phyloP scores from a whole-genome alignment of 2,888 invertebrate genomes.

The Hanleya hanleyi region DNA sequence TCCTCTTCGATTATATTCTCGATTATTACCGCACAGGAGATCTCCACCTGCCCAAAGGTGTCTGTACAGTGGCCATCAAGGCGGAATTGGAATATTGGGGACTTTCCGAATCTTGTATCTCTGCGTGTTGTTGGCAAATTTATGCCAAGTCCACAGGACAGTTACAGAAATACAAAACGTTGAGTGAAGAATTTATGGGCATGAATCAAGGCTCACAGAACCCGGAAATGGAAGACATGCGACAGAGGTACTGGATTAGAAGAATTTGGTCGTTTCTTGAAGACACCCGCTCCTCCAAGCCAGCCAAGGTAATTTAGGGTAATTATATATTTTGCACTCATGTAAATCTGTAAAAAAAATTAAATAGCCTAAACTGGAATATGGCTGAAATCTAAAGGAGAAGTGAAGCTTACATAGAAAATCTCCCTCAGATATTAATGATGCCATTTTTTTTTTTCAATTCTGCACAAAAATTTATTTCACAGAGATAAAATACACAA shows the following conservation, averaged over 20 bases:
- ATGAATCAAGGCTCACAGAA: conserved; percentile 27
- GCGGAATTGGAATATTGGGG: conserved; percentile 53
- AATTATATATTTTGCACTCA: no score
- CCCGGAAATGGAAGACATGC: conserved; percentile 11
- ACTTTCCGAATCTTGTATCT: conserved; percentile 38
- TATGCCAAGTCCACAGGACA: conserved; percentile 44
- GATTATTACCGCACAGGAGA: conserved; percentile 48
- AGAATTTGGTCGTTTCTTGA: conserved; percentile 47
- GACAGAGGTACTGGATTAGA: conserved; percentile 8
- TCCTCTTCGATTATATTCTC: conserved; percentile 45
- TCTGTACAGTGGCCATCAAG: conserved; percentile 41
- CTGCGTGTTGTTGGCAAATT: conserved; percentile 49
- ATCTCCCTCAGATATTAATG: no score
- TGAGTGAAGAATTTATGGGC: conserved; percentile 39
- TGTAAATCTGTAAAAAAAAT: no score
- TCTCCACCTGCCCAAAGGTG: conserved; percentile 49
- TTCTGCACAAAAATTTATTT: no score
- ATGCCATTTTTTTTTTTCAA: no score
- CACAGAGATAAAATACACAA: no score
- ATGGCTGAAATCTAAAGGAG: no score
- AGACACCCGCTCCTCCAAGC: conserved; percentile 41
- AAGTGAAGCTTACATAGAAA: no score
- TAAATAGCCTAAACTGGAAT: no score
- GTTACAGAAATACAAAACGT: conserved; percentile 35
- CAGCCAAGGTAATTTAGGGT: conserved; percentile 49